These are phyloP conservation scores for Lophius piscatorius DNA, from an alignment of 2,113 vertebrate genomes.

Conservation along the genomic window DNA sequence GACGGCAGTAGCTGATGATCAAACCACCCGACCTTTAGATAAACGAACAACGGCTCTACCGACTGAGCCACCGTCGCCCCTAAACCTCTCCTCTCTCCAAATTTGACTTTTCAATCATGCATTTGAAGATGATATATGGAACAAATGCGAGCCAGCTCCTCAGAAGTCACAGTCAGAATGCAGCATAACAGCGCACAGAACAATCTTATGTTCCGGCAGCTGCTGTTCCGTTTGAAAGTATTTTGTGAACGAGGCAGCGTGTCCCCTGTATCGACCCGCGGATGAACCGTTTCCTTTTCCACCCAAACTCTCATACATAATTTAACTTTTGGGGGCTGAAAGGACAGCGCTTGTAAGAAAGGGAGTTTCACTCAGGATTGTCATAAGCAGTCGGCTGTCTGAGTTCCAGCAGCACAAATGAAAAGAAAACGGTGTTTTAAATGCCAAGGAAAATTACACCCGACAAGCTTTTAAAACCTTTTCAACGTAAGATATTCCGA, in stretches of 20 bases:
- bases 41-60: too few species aligned
- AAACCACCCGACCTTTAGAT: too few species aligned
- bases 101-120: conserved; percentile 31
- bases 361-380: neutral
- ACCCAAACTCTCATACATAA: conserved; percentile 14
- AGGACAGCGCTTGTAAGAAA: too few species aligned
- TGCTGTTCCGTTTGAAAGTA: conserved; percentile 43
- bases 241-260: conserved; percentile 46
- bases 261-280: conserved; percentile 13
- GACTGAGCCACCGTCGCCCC: too few species aligned
- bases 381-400: too few species aligned
- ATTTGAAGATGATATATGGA: conserved; percentile 33
- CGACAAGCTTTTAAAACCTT: too few species aligned
- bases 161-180: conserved; percentile 30
- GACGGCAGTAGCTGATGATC: too few species aligned
- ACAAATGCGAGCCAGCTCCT: conserved; percentile 39
- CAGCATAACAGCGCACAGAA: conserved; percentile 11
- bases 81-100: neutral
- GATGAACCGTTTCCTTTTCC: conserved; percentile 40
- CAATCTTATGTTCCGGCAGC: conserved; percentile 10
- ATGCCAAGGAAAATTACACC: too few species aligned
- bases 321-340: conserved; percentile 8
- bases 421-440: too few species aligned
- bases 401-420: too few species aligned
- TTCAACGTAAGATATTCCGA: too few species aligned